phyloP scores from a whole-genome alignment of 1,140 invertebrate genomes.

The Epicauta chinensis region DNA sequence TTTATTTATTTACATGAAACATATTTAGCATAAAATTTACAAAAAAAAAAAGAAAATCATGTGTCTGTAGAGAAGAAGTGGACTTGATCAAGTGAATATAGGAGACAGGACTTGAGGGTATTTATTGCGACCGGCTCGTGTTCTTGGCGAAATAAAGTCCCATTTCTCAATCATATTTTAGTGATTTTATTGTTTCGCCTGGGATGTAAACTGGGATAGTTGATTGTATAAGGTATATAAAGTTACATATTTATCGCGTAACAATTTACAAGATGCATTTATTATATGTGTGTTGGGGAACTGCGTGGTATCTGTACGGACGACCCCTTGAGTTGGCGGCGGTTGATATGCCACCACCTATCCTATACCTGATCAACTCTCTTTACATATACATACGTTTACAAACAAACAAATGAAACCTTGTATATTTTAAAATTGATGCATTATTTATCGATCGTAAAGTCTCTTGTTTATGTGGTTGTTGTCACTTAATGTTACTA shows the following conservation, averaged over 20 bases:
- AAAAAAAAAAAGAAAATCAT: slow-evolving; percentile 17
- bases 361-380: slow-evolving; percentile 21
- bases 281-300: slow-evolving; percentile 27
- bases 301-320: slow-evolving; percentile 33
- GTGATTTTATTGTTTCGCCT: slow-evolving; percentile 43
- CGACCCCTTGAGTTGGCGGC: neutral
- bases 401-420: slow-evolving; percentile 30
- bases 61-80: slow-evolving; percentile 17
- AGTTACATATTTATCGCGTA: slow-evolving; percentile 43
- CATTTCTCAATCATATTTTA: slow-evolving; percentile 45
- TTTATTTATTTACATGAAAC: too few species aligned
- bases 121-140: slow-evolving; percentile 37
- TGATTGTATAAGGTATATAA: slow-evolving; percentile 44
- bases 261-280: slow-evolving; percentile 44
- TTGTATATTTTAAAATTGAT: slow-evolving; percentile 38
- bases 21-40: slow-evolving; percentile 11
- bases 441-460: slow-evolving; percentile 38
- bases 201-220: slow-evolving; percentile 42
- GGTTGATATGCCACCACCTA: neutral
- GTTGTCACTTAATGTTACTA: slow-evolving; percentile 25
- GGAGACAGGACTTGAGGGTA: slow-evolving; percentile 12
- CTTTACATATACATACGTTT: too few species aligned
- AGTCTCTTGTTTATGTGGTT: slow-evolving; percentile 30
- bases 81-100: too few species aligned
- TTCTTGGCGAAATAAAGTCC: slow-evolving; percentile 38